Conservation (phyloP, 2,888 invertebrate genomes). For the Pedicia rivosa region DNA sequence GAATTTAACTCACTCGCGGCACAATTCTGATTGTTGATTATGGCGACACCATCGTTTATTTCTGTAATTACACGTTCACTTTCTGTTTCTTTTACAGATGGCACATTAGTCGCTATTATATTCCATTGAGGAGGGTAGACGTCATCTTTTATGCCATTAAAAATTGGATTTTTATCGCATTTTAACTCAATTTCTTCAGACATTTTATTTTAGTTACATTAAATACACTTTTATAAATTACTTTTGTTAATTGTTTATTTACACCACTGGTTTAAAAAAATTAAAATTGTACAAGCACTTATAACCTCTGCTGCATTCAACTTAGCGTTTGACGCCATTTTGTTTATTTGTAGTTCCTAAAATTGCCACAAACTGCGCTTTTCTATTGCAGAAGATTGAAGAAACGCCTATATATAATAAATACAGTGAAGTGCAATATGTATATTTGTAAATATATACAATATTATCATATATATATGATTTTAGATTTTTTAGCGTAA, state of each 20-base stretch:
- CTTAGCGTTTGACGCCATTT: slow-evolving; percentile 20
- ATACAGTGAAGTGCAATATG: too few relatives aligned
- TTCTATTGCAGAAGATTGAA: not conserved
- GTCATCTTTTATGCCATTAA: slow-evolving; percentile 15
- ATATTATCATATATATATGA: too few relatives aligned
- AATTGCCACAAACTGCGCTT: slow-evolving; percentile 8
- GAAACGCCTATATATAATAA: not conserved
- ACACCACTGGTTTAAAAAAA: slow-evolving; percentile 12
- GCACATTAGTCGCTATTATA: slow-evolving; percentile 25
- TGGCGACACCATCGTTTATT: slow-evolving; percentile 10
- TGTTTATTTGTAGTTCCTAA: slow-evolving; percentile 12
- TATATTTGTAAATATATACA: too few relatives aligned
- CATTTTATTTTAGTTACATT: slow-evolving; percentile 9
- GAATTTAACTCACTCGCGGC: too few relatives aligned
- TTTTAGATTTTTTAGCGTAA: too few relatives aligned
- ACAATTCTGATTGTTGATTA: too few relatives aligned
- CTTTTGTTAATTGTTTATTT: not conserved
- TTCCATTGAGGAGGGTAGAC: slow-evolving; percentile 16
- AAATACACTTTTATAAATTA: slow-evolving; percentile 11
- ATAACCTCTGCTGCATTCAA: slow-evolving; percentile 15
- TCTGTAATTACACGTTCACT: slow-evolving; percentile 5
- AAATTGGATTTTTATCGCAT: slow-evolving; percentile 20
- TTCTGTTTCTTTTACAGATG: slow-evolving; percentile 12
- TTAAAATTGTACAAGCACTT: slow-evolving; percentile 14
- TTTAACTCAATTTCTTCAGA: slow-evolving; percentile 19